Base-by-base conservation (phyloP, 2,888 invertebrate genomes). In the Dryococelus australis region DNA sequence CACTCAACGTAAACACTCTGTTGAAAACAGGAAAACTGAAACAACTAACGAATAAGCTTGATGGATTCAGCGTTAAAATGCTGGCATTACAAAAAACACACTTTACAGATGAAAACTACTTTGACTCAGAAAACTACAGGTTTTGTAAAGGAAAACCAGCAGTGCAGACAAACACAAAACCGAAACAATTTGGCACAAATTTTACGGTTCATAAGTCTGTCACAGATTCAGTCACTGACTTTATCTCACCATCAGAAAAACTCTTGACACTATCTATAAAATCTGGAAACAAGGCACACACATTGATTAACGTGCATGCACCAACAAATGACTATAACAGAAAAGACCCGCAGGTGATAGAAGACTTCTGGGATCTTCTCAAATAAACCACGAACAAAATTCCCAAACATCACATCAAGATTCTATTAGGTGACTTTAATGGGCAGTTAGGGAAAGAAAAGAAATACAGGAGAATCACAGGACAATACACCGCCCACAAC, bases 21-120 rank as follows among this genome's bases (percentile, higher is more conserved):
- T 43, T 86, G 81, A 88, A 81, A 88, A 43, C 27, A 83, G 87
- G 88, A 65, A 87, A 88, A 87, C 84, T 88, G 85, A 87, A 88
- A 43, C 35, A 47, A 6, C 47, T 47, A 47, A 47, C 47, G 12
- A 86, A 84, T 27, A 87, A 6, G 87, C 86, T 26, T 84, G 79
- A 84, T 78, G 80, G 43, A 85, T 88, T 35, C 65, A 85, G 12
- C 16, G 81, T 88, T 28, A 16, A 28, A 87, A 88, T 88, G 35
- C 27, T 65, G 51, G 86, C 87, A 24, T 28, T 86, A 81, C 87
- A 87, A 84, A 86, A 87, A 87, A 87, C 86, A 78, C 86, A 85
- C 9, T 84, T 87, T n/a, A 86, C 87, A 84, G 78, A 87, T 53
- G 35, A 85, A 83, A 84, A 86, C 24, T 84, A 43, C 24, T 83